Conservation (phyloP, 1,140 invertebrate genomes). For the Caligus rogercresseyi region DNA sequence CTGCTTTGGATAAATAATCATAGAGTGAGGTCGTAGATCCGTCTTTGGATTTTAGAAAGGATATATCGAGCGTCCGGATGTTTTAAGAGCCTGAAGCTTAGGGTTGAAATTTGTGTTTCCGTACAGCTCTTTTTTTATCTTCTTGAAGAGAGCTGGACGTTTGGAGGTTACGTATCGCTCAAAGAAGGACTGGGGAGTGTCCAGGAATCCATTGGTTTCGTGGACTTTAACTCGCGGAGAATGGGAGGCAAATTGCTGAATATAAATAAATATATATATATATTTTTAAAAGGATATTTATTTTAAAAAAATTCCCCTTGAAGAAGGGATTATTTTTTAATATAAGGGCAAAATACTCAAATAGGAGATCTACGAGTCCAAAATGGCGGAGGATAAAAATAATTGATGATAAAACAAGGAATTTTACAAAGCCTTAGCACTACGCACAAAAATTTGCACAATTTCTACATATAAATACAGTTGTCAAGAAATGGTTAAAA, state of each 20-base stretch:
- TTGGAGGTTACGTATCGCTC: neutral
- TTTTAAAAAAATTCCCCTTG: no score
- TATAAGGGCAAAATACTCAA: no score
- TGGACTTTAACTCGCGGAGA: neutral
- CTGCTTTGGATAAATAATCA: neutral
- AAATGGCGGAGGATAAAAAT: no score
- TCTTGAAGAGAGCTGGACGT: neutral
- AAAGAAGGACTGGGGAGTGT: neutral
- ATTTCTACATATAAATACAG: no score
- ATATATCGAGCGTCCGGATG: neutral
- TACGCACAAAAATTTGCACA: no score
- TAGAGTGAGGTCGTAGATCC: neutral
- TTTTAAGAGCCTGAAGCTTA: neutral
- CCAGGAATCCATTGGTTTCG: neutral
- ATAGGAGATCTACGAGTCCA: no score
- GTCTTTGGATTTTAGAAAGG: neutral
- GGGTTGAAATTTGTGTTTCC: neutral
- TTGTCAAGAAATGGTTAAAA: no score
- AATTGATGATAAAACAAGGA: no score
- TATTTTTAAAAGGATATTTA: no score
- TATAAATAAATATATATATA: neutral
- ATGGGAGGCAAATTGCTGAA: neutral
- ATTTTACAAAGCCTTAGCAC: no score
- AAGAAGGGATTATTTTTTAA: no score
- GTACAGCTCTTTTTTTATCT: neutral